Percentiles rank a stretch among this genome's conserved stretches.
Evolutionary conservation across 2,888 invertebrate species (phyloP).

Genomic region (Camponotus fellah): DNA sequence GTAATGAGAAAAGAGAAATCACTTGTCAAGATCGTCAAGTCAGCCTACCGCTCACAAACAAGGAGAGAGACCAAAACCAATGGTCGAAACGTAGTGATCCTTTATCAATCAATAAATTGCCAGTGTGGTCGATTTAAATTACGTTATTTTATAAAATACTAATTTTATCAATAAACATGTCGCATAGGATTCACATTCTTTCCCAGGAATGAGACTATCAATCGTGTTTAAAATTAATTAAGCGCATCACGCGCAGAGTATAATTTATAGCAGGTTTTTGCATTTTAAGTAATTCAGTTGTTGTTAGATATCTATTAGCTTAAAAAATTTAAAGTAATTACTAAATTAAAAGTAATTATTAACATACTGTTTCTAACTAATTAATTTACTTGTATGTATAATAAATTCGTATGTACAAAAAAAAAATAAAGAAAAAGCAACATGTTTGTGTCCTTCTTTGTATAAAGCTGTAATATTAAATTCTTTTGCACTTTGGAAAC

Average conservation of each 20-base stretch:
- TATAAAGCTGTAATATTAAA: constrained; percentile 1
- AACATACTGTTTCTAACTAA: not conserved
- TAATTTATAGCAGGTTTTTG: not conserved
- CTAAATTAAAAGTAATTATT: too few species aligned
- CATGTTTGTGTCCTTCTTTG: not conserved
- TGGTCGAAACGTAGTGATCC: too few species aligned
- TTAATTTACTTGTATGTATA: not conserved
- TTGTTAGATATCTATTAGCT: not conserved
- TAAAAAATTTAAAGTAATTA: not conserved
- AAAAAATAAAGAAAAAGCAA: not conserved
- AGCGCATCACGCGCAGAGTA: not conserved
- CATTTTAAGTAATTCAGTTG: not conserved
- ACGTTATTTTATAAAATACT: too few species aligned
- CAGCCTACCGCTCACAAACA: too few species aligned
- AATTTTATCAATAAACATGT: not conserved
- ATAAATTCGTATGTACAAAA: not conserved
- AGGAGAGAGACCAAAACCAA: too few species aligned
- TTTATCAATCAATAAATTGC: too few species aligned
- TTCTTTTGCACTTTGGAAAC: not conserved
- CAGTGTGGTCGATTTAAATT: too few species aligned
- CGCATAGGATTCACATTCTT: not conserved
- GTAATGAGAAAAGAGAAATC: too few species aligned
- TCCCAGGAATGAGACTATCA: not conserved
- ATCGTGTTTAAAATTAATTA: not conserved
- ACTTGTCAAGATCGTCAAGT: too few species aligned